Evolutionary conservation across 2,797 vertebrate genomes (phyloP).

Genomic region (Megaceryle alcyon): DNA sequence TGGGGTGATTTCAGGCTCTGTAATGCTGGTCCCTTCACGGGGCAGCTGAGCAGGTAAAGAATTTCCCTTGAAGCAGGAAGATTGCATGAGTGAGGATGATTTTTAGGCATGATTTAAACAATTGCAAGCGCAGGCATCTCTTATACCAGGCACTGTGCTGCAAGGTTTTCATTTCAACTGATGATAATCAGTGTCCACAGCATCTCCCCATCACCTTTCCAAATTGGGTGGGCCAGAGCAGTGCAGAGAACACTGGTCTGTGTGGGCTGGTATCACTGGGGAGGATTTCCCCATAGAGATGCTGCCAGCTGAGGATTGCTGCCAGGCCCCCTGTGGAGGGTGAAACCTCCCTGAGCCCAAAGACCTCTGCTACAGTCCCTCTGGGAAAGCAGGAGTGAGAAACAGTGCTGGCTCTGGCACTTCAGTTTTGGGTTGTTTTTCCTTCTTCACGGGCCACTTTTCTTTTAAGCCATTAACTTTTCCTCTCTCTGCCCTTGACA

Average conservation of each 20-base stretch:
- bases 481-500: neutral
- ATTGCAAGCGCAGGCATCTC: neutral
- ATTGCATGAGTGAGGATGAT: neutral
- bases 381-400: neutral
- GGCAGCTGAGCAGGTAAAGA: neutral
- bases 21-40: neutral
- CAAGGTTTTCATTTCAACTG: accelerated
- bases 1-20: neutral
- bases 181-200: neutral
- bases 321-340: neutral
- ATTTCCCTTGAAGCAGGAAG: neutral
- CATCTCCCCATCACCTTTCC: neutral
- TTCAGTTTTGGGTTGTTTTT: neutral
- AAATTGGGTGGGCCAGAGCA: accelerated
- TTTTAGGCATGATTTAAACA: neutral
- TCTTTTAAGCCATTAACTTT: neutral
- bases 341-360: neutral
- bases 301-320: neutral
- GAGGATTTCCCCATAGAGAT: neutral
- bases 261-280: neutral
- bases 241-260: neutral
- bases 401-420: neutral
- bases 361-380: neutral
- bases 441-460: neutral
- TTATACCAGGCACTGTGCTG: neutral